Conservation (phyloP, 2,797 vertebrate genomes). For the Neosilurus mollespiculum region DNA sequence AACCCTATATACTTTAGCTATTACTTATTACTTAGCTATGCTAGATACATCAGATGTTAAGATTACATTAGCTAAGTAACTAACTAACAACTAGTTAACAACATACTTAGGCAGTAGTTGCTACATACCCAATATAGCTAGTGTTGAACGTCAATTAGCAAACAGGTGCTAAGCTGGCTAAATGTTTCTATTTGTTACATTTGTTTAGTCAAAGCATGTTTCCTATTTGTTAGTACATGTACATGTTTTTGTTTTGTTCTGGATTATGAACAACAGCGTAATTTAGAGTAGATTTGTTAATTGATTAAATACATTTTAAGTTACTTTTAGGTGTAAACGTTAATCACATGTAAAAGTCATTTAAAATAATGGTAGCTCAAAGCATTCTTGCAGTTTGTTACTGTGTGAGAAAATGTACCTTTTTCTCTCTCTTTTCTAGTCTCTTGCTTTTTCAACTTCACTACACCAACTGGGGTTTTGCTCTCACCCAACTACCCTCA, state of each 20-base stretch:
- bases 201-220: not conserved
- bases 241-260: not conserved
- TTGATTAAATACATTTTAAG: no score
- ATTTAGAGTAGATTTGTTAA: not conserved
- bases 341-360: no score
- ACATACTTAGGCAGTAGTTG: not conserved
- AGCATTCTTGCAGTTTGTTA: no score
- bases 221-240: not conserved
- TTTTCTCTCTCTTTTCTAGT: slow-evolving; percentile 70
- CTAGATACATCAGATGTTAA: not conserved
- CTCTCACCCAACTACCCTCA: slow-evolving; percentile 97
- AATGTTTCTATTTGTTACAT: not conserved
- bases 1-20: not conserved
- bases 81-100: not conserved
- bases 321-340: no score
- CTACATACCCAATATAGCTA: not conserved
- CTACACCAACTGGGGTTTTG: slow-evolving; percentile 89
- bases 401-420: not conserved
- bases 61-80: no score
- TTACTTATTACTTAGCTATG: not conserved
- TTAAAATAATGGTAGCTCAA: no score
- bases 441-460: slow-evolving; percentile 99
- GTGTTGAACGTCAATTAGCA: not conserved
- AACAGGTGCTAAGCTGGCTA: not conserved
- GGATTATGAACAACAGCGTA: not conserved